Conservation (phyloP, 2,113 vertebrate species). For the Edolisoma coerulescens region DNA sequence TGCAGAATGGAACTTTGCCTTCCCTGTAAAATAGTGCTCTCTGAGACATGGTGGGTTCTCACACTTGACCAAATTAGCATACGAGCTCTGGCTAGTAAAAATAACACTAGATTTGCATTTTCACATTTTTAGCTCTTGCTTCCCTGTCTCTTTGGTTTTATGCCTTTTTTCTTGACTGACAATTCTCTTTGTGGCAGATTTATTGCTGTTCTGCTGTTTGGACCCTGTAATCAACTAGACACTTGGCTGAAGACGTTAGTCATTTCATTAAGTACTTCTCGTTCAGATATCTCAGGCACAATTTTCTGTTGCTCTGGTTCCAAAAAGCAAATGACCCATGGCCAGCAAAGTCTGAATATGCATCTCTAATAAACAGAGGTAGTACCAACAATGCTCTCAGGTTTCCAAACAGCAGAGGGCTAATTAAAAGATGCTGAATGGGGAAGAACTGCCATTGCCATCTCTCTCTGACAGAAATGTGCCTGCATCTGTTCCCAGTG, state of each 20-base stretch:
- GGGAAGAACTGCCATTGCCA: background rate
- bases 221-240: constrained; percentile 37
- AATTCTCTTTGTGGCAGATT: constrained; percentile 41
- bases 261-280: constrained; percentile 45
- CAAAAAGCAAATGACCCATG: constrained; percentile 55
- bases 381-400: constrained; percentile 8
- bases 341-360: constrained; percentile 36
- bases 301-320: constrained; percentile 40
- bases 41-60: constrained; percentile 29
- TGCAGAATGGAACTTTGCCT: background rate
- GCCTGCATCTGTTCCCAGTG: background rate
- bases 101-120: constrained; percentile 53
- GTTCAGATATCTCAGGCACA: constrained; percentile 8
- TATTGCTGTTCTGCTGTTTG: constrained; percentile 39
- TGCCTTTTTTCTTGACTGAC: constrained; percentile 35
- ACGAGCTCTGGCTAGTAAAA: constrained; percentile 47
- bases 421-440: constrained; percentile 38
- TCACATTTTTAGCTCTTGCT: constrained; percentile 40
- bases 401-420: constrained; percentile 18
- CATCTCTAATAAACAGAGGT: constrained; percentile 62
- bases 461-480: background rate
- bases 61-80: constrained; percentile 56
- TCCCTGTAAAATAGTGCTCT: background rate
- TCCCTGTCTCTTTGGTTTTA: constrained; percentile 46
- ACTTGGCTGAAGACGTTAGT: constrained; percentile 42